Evolutionary conservation across 2,888 invertebrate genomes (phyloP).

Genomic region (Orthosia gothica): DNA sequence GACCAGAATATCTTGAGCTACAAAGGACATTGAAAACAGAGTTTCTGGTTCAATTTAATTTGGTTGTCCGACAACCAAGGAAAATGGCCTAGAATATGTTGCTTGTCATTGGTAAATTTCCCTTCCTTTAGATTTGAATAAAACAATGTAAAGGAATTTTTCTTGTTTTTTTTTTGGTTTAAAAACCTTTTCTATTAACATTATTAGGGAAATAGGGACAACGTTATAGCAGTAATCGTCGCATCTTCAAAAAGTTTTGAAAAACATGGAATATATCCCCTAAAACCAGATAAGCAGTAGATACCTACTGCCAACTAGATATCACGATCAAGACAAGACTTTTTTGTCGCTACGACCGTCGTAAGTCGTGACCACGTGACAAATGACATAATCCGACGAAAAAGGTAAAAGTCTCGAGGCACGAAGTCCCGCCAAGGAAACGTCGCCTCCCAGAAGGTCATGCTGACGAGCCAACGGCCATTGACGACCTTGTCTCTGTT

Average conservation of each 20-base stretch:
- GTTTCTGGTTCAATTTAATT: constrained; percentile 40
- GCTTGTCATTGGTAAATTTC: constrained; percentile 78
- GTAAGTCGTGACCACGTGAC: constrained; percentile 51
- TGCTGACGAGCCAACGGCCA: constrained; percentile 76
- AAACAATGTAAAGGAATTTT: constrained; percentile 21
- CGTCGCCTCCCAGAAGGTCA: constrained; percentile 62
- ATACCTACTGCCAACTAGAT: neutral
- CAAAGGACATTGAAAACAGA: constrained; percentile 22
- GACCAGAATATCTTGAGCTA: constrained; percentile 72
- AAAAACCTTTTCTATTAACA: neutral
- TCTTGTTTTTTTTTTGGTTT: neutral
- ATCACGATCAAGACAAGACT: constrained; percentile 13
- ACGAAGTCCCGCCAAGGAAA: constrained; percentile 59
- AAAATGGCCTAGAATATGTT: constrained; percentile 81
- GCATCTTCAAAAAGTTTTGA: too few relatives aligned
- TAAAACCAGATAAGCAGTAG: neutral
- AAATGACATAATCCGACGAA: constrained; percentile 66
- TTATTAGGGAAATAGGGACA: neutral
- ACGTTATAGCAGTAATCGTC: too few relatives aligned
- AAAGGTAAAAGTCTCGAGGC: constrained; percentile 70
- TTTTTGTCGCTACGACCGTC: constrained; percentile 31
- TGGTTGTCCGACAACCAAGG: constrained; percentile 77
- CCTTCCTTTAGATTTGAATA: constrained; percentile 70
- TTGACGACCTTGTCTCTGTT: constrained; percentile 76
- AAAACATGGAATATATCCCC: too few relatives aligned